Percentiles rank a stretch among this genome's conserved stretches.
Conservation (phyloP, 2,797 vertebrate genomes). For the Notamacropus eugenii region DNA sequence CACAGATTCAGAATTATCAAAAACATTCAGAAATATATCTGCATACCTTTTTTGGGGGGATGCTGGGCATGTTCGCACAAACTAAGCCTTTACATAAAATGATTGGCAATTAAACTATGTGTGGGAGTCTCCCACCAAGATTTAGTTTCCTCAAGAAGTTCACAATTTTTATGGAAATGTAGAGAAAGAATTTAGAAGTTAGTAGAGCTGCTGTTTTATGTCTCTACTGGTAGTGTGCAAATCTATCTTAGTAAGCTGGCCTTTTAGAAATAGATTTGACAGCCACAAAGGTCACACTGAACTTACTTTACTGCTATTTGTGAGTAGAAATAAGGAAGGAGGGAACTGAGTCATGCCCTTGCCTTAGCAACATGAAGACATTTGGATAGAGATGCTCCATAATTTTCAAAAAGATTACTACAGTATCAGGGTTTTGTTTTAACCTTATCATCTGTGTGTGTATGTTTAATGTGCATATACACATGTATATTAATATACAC, state of each 20-base stretch:
- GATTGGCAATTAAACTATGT: neutral
- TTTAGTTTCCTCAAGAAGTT: conserved; percentile 18
- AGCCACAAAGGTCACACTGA: conserved; percentile 28
- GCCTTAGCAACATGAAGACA: conserved; percentile 31
- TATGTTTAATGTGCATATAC: neutral
- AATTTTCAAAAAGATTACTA: conserved; percentile 45
- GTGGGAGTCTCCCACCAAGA: neutral
- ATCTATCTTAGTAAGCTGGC: conserved; percentile 24
- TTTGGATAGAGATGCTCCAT: neutral
- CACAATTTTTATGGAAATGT: neutral
- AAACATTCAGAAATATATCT: neutral
- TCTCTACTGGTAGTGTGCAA: conserved; percentile 4
- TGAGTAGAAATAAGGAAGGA: conserved; percentile 29
- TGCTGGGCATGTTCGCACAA: neutral
- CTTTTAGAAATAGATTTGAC: conserved; percentile 19
- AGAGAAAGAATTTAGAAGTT: conserved; percentile 41
- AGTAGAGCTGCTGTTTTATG: conserved; percentile 12
- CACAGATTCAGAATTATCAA: neutral
- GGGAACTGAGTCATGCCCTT: conserved; percentile 53
- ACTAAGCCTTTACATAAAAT: conserved; percentile 34
- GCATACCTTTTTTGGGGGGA: neutral
- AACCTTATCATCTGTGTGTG: neutral
- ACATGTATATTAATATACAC: neutral
- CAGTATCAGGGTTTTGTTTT: conserved; percentile 51
- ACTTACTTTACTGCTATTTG: neutral